Percentiles rank a stretch among this genome's conserved stretches.
phyloP scores from a whole-genome alignment of 2,797 vertebrate genomes.

The Malurus leucopterus region DNA sequence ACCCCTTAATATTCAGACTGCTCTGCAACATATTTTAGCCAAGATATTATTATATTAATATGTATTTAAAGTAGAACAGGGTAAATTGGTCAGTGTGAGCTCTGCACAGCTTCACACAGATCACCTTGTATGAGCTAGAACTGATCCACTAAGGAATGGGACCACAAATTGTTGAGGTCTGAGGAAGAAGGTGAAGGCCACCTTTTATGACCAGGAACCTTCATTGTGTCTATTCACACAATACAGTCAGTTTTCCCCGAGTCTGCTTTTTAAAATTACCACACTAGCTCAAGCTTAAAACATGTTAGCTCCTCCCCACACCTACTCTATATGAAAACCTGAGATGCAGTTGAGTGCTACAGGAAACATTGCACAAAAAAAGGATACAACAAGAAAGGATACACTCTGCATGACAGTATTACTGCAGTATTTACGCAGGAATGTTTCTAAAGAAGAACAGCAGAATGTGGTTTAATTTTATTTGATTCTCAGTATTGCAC shows the following conservation, averaged over 20 bases:
- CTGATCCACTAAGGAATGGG: not conserved
- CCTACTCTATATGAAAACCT: constrained; percentile 6
- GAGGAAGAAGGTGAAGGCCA: not conserved
- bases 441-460: constrained; percentile 83
- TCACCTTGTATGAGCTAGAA: not conserved
- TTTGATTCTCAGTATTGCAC: constrained; percentile 49
- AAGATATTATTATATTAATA: not conserved
- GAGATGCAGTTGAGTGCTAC: constrained; percentile 34
- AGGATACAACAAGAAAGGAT: constrained; percentile 86
- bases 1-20: not conserved
- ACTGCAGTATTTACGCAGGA: constrained; percentile 79
- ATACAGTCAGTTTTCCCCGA: not conserved
- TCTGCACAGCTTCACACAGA: not conserved
- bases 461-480: constrained; percentile 75
- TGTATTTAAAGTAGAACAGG: not conserved
- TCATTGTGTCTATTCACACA: not conserved
- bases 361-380: constrained; percentile 70
- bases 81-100: not conserved
- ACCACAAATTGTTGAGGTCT: not conserved
- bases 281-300: constrained; percentile 4
- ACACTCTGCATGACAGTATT: constrained; percentile 80
- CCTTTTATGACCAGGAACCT: not conserved
- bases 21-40: not conserved
- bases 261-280: not conserved
- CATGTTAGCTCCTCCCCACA: constrained; percentile 19